Base-by-base conservation (phyloP, 2,797 vertebrate genomes). In the Geotrypetes seraphini region DNA sequence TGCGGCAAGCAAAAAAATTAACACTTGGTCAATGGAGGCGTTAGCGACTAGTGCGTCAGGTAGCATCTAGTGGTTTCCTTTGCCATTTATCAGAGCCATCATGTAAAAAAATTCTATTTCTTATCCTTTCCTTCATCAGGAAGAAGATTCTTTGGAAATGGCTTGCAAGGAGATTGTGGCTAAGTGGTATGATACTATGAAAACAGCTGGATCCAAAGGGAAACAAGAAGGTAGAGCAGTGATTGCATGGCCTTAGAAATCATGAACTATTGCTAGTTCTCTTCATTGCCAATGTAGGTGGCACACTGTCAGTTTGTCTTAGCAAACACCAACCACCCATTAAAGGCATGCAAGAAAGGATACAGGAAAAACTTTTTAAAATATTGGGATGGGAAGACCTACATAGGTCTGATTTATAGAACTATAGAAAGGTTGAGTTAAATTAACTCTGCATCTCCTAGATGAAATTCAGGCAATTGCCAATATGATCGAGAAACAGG, bases 401-500 rank as follows among this genome's bases (percentile, higher is more conserved):
- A n/a, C n/a, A n/a, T n/a, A n/a, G n/a, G n/a, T n/a, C n/a, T n/a
- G n/a, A n/a, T n/a, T n/a, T n/a, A n/a, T n/a, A n/a, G n/a, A n/a
- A n/a, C n/a, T n/a, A n/a, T n/a, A n/a, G n/a, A n/a, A n/a, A n/a
- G n/a, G n/a, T n/a, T n/a, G n/a, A n/a, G n/a, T n/a, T 4, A 10
- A 11, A 8, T 23, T 8, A 22, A 7, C 7, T 20, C 31, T 28
- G 4, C 19, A 7, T 16, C n/a, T 5, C 27, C 32, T 43, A 96
- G 92, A 83, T 33, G 91, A 97, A 37, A 79, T 99, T 25, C 89
- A 90, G 54, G 91, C 92, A 48, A 92, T 99, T 0, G 65, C 94
- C 56, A 95, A 75, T 36, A 63, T 99, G 74, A 99, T 99, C 33
- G 94, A 97, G 70, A 97, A 96, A 55, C 96, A 99, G 66, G 96